Evolutionary conservation across 2,797 vertebrate species (phyloP).

Genomic region (Tarsius wallacei): DNA sequence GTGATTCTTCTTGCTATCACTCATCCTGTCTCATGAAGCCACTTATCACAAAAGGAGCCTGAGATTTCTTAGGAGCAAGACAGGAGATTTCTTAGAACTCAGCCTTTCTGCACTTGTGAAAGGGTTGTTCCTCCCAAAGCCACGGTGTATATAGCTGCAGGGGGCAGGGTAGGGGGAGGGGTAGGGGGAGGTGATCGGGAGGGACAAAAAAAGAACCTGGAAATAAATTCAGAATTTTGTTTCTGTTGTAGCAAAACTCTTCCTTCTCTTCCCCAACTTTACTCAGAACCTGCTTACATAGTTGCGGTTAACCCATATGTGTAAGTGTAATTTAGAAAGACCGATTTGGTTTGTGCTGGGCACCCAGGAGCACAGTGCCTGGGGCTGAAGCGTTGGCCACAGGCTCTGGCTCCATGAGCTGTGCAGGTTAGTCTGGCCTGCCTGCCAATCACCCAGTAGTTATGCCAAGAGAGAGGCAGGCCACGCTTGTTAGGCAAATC

Average conservation of each 20-base stretch:
- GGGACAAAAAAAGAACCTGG: neutral
- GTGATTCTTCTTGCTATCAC: neutral
- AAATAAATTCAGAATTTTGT: neutral
- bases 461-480: neutral
- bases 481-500: neutral
- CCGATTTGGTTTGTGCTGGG: neutral
- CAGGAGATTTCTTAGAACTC: neutral
- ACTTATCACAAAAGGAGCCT: neutral
- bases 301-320: neutral
- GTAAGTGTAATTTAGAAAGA: neutral
- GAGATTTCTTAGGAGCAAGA: neutral
- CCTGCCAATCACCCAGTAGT: neutral
- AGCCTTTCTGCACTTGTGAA: neutral
- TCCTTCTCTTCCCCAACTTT: neutral
- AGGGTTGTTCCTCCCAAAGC: neutral
- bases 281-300: neutral
- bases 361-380: neutral
- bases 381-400: neutral
- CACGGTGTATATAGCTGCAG: neutral
- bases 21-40: neutral
- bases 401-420: neutral
- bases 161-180: too few relatives aligned
- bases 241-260: neutral
- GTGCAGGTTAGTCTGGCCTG: fast-evolving
- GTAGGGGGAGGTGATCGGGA: neutral